A percentile compares a stretch with the other conserved stretches of the same genome.
Conservation (phyloP, 2,113 vertebrate species). For the pig (Sus scrofa) region DNA sequence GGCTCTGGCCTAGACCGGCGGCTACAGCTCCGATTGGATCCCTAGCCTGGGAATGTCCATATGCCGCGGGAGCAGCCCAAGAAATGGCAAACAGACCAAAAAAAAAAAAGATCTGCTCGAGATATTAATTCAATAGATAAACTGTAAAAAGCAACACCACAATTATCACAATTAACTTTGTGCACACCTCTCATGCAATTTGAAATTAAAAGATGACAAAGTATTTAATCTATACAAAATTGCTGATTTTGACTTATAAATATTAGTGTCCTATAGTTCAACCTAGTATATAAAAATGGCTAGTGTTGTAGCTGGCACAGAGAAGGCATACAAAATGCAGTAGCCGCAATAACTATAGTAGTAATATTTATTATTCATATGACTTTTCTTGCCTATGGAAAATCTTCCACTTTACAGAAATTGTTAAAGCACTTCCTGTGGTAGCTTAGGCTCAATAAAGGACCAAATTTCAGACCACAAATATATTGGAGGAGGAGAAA, state of each 20-base stretch:
- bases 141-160: background rate
- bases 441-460: conserved; percentile 27
- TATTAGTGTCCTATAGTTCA: background rate
- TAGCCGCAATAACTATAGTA: background rate
- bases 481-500: background rate
- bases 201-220: conserved; percentile 9
- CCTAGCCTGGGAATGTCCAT: too few species aligned
- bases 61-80: too few species aligned
- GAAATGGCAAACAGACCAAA: too few species aligned
- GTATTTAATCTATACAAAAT: conserved; percentile 26
- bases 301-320: background rate
- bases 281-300: background rate
- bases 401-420: conserved; percentile 33
- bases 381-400: conserved; percentile 40
- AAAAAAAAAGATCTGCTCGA: background rate
- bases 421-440: conserved; percentile 31
- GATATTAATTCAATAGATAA: background rate
- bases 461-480: conserved; percentile 19
- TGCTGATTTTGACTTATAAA: conserved; percentile 36
- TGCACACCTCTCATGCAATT: background rate
- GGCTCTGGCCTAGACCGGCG: too few species aligned
- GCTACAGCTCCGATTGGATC: too few species aligned
- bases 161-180: background rate
- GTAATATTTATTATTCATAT: background rate
- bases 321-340: background rate